These are phyloP conservation scores for Megaceryle maxima DNA, from an alignment of 2,113 vertebrate species.

Conservation along the genomic window DNA sequence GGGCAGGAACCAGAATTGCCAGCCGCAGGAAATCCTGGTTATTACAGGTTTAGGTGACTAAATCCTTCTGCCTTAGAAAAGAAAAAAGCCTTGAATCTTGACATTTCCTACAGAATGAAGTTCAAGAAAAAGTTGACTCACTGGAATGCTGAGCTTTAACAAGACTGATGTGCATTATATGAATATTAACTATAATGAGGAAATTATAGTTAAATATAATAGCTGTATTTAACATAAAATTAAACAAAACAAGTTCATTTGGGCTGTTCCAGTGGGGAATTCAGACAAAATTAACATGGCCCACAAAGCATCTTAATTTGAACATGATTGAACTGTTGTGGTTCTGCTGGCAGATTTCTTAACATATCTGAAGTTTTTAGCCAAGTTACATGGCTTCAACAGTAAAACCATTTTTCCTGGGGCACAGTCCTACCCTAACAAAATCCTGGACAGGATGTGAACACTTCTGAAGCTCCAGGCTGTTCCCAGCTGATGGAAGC, in stretches of 20 bases:
- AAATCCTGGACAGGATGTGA: not conserved
- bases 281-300: slow-evolving; percentile 30
- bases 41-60: not conserved
- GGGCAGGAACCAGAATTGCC: not conserved
- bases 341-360: not conserved
- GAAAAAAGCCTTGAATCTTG: not conserved
- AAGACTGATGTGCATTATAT: not conserved
- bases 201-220: slow-evolving; percentile 38
- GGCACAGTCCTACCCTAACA: not conserved
- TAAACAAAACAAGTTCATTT: slow-evolving; percentile 44
- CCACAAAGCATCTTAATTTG: slow-evolving; percentile 23
- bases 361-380: not conserved
- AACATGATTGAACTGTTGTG: not conserved
- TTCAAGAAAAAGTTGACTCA: not conserved
- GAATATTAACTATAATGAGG: slow-evolving; percentile 33
- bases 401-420: not conserved
- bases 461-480: not conserved
- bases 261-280: slow-evolving; percentile 24
- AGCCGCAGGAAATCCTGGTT: not conserved
- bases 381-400: not conserved
- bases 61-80: not conserved
- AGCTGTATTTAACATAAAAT: slow-evolving; percentile 39
- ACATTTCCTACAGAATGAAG: not conserved
- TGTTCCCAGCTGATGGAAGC: accelerated
- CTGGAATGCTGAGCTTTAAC: not conserved